Percentiles rank a stretch among this genome's conserved stretches.
These are phyloP conservation scores for Torymus tubicola DNA, from an alignment of 2,888 invertebrate species.

Conservation along the genomic window DNA sequence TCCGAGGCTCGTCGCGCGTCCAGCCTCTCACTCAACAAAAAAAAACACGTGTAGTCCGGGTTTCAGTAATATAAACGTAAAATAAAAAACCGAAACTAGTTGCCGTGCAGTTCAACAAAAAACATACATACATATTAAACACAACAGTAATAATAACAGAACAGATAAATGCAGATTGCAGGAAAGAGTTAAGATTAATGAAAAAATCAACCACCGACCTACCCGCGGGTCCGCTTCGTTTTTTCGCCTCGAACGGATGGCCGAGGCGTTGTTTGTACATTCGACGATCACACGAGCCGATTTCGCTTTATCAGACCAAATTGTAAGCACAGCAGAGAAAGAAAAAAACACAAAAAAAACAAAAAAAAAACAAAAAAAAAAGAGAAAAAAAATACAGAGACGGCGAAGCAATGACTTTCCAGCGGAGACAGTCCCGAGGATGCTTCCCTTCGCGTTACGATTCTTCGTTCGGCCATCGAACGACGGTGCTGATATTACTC, in stretches of 20 bases:
- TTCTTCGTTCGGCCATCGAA: conserved; percentile 55
- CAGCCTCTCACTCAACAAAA: conserved; percentile 52
- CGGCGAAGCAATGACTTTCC: neutral
- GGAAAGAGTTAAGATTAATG: conserved; percentile 61
- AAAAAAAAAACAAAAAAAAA: neutral
- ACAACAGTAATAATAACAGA: conserved; percentile 63
- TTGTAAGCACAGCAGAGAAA: neutral
- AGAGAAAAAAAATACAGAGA: neutral
- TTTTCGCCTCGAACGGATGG: conserved; percentile 67
- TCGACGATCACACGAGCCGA: conserved; percentile 20
- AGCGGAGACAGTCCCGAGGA: conserved; percentile 17
- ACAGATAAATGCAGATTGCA: conserved; percentile 62
- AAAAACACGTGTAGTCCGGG: conserved; percentile 60
- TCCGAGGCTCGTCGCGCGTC: conserved; percentile 50
- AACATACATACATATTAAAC: conserved; percentile 61
- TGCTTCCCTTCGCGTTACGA: conserved; percentile 13
- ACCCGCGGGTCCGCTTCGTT: conserved; percentile 77
- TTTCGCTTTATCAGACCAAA: neutral
- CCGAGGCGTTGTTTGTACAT: conserved; percentile 50
- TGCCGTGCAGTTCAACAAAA: conserved; percentile 72
- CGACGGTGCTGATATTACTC: conserved; percentile 48
- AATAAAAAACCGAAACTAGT: conserved; percentile 70
- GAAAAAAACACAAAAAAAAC: neutral
- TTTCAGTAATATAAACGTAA: conserved; percentile 56
- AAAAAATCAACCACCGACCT: conserved; percentile 73